Evolutionary conservation across 2,888 invertebrate genomes (phyloP).

Genomic region (Onthophagus sagittarius): DNA sequence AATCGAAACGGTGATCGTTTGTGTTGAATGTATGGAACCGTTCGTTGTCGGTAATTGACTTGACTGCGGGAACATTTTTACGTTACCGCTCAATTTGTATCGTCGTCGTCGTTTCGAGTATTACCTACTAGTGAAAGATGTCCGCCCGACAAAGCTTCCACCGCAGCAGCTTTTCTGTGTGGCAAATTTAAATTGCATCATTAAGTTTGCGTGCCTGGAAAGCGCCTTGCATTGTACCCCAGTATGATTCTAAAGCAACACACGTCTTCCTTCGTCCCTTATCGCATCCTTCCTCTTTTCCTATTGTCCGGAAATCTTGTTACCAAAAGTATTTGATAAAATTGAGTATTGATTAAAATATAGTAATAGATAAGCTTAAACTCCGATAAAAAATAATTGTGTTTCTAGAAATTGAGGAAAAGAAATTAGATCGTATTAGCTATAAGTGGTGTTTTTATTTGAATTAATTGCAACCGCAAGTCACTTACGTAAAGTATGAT

Average conservation of each 20-base stretch:
- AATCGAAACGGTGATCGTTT: background rate
- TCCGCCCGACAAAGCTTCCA: background rate
- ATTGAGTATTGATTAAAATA: background rate
- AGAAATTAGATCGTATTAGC: too few relatives aligned
- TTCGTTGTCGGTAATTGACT: background rate
- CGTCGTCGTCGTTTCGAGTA: background rate
- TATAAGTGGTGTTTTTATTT: background rate
- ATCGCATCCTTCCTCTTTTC: background rate
- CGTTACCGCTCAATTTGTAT: constrained; percentile 8
- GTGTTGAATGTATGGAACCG: background rate
- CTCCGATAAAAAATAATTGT: too few relatives aligned
- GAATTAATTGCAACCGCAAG: background rate
- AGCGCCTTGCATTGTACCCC: background rate
- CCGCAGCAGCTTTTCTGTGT: background rate
- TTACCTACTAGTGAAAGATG: background rate
- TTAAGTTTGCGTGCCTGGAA: constrained; percentile 9
- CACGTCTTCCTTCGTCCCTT: background rate
- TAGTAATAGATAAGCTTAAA: background rate
- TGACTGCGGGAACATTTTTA: background rate
- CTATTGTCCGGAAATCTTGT: background rate
- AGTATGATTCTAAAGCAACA: constrained; percentile 1
- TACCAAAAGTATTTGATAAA: background rate
- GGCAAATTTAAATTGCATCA: constrained; percentile 22
- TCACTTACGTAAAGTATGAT: background rate
- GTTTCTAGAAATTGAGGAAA: background rate